Percentiles rank a stretch among this genome's conserved stretches.
phyloP scores from a whole-genome alignment of 2,113 vertebrate genomes.

The Ctenomys sociabilis region DNA sequence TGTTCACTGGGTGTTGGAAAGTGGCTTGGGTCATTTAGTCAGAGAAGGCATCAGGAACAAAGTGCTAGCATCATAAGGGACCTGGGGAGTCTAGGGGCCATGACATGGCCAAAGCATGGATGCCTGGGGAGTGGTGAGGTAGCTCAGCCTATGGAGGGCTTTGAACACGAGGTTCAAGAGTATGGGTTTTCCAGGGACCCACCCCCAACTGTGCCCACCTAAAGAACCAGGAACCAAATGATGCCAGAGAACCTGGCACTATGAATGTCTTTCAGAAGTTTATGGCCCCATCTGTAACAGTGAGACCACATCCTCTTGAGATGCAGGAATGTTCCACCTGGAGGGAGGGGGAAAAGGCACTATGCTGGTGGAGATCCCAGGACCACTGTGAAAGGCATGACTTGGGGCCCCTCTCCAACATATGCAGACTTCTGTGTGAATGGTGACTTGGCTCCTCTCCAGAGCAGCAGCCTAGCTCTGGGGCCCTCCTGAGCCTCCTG shows the following conservation, averaged over 20 bases:
- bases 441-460: neutral
- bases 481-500: neutral
- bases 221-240: neutral
- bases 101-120: neutral
- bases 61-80: neutral
- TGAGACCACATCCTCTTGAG: neutral
- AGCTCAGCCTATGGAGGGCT: rapidly evolving
- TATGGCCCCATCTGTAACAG: neutral
- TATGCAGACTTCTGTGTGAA: neutral
- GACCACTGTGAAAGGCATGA: neutral
- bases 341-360: neutral
- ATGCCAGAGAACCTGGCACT: neutral
- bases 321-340: neutral
- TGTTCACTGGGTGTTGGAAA: neutral
- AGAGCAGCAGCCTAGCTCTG: neutral
- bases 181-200: neutral
- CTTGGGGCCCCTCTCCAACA: neutral
- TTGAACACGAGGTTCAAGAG: neutral
- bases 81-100: too few species aligned
- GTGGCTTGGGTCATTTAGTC: neutral
- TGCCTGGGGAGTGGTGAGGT: neutral
- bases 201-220: neutral
- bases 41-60: neutral
- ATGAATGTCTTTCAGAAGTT: neutral
- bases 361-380: neutral